Evolutionary conservation across 2,888 invertebrate species (phyloP), one percentile per base, ranked within the genome.

Genomic region (Nowickia ferox): DNA sequence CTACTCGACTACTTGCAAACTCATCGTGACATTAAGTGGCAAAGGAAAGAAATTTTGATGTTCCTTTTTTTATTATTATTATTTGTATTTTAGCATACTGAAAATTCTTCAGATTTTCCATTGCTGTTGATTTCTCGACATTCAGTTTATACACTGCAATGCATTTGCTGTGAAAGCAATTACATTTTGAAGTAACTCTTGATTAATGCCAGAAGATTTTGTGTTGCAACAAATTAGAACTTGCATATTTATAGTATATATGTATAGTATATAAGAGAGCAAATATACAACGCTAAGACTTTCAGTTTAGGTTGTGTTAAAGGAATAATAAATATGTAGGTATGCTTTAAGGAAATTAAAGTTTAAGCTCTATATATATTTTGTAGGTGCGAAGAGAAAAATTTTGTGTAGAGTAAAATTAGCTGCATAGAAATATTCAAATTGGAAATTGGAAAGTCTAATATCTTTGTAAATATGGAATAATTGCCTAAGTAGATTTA

Each of bases 121-220:
- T 44, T 46, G 79, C 63, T 63, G 79, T 71, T 71, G 72, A 72
- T 80, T 80, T 72, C 22, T 42, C 22, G 13, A 65, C 57, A 57
- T 65, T 61, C 22, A 40, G 10, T 69, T n/a, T 15, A 38, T 40
- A 61, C 19, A 53, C 22, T 48, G 79, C n/a, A 72, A 57, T 65
- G 55, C 46, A 69, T 48, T 30, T 69, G 55, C 80, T 40, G 51
- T 51, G 51, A 57, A 69, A 75, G 75, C 61, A 81, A 80, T 81
- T 81, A 61, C 72, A 75, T 48, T 74, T 51, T 81, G 77, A 85
- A 76, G 81, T 78, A 81, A 85, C 81, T 78, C 77, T 81, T 85
- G 81, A 85, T 81, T 81, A 85, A 78, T 78, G 69, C 65, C 42
- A 80, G 30, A 81, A 55, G 63, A 85, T 77, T 80, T 44, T 59